These are phyloP conservation scores for Leucoraja erinaceus DNA, from an alignment of 2,113 vertebrate species.

Conservation along the genomic window DNA sequence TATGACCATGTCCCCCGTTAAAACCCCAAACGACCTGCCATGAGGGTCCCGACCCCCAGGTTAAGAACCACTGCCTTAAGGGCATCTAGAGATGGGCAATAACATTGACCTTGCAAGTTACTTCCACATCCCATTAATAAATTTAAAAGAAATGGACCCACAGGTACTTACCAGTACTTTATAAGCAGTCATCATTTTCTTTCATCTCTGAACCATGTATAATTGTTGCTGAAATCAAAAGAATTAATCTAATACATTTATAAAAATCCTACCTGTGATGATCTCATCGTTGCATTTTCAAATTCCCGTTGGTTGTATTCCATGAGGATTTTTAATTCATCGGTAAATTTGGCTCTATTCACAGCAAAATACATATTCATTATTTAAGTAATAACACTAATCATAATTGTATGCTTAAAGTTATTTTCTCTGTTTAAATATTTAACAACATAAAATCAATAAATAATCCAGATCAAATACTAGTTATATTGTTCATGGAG, in stretches of 20 bases:
- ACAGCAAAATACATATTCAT: background rate
- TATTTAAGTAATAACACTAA: background rate
- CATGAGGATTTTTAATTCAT: background rate
- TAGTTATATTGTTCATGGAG: background rate
- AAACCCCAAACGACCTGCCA: too few species aligned
- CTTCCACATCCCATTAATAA: too few species aligned
- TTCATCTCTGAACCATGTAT: background rate
- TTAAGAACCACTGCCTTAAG: too few species aligned
- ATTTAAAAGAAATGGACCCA: too few species aligned
- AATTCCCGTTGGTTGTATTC: too few species aligned
- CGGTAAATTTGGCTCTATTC: background rate
- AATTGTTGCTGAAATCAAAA: background rate
- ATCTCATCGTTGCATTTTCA: too few species aligned
- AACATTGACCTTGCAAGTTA: too few species aligned
- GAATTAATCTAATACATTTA: background rate
- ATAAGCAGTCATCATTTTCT: background rate
- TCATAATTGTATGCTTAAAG: background rate
- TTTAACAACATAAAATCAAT: background rate
- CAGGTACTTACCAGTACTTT: background rate
- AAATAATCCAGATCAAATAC: background rate
- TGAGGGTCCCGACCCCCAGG: too few species aligned
- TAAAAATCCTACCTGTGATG: background rate
- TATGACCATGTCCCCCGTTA: too few species aligned
- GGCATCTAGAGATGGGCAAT: too few species aligned
- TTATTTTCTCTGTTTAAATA: background rate